Percentiles rank a stretch among this genome's conserved stretches.
Evolutionary conservation across 2,888 invertebrate species (phyloP).

Genomic region (Ditylenchus weischeri): DNA sequence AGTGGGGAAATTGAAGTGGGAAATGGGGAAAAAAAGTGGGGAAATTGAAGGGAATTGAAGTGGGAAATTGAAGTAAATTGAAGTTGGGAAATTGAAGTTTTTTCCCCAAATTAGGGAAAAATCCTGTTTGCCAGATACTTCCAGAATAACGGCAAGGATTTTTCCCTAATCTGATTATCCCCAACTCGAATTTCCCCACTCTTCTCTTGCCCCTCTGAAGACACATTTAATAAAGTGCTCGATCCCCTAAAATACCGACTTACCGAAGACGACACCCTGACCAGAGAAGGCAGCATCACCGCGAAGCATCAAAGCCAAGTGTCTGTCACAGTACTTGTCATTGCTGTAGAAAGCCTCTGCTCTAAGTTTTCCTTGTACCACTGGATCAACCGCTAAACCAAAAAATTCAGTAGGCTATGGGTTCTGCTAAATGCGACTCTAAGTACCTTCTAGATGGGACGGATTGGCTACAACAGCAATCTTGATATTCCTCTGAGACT

Average conservation of each 20-base stretch:
- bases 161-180: no score
- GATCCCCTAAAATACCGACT: slow-evolving; percentile 57
- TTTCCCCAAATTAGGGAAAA: no score
- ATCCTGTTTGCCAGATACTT: no score
- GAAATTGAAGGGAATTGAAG: no score
- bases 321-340: slow-evolving; percentile 86
- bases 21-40: no score
- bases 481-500: slow-evolving; percentile 64
- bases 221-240: no score
- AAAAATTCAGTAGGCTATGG: slow-evolving; percentile 5
- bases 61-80: no score
- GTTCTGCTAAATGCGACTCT: background rate
- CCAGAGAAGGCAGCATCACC: slow-evolving; percentile 94
- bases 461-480: slow-evolving; percentile 86
- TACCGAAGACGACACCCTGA: slow-evolving; percentile 78
- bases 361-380: slow-evolving; percentile 86
- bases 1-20: no score
- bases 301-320: slow-evolving; percentile 88
- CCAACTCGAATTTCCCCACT: no score
- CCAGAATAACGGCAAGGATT: no score
- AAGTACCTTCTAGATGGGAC: slow-evolving; percentile 74
- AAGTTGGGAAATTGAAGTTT: no score
- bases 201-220: no score
- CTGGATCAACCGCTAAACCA: slow-evolving; percentile 75
- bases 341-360: slow-evolving; percentile 93